Evolutionary conservation across 2,113 vertebrate species (phyloP), one percentile per base, ranked within the genome.

Genomic region (Hydrolagus affinis): DNA sequence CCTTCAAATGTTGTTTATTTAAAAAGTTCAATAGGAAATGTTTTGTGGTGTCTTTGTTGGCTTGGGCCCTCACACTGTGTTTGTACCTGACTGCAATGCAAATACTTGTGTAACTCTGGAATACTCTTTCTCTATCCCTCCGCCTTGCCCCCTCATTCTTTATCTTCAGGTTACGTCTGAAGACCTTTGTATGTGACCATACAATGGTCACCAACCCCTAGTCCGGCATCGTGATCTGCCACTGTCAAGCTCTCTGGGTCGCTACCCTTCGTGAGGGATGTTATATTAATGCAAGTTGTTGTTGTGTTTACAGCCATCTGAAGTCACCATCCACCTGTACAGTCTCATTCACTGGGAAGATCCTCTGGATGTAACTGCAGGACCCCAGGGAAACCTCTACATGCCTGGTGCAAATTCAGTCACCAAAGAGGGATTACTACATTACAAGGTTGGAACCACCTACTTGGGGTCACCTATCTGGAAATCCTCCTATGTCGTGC

Each of bases 341-440:
- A 96, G 97, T 75, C 92, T 99, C 0, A 90, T 98, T 62, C 98
- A 99, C 91, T 99, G 98, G 98, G 97, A 99, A 21, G 98, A 99
- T 91, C 97, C 97, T 28, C 88, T 93, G 92, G 97, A 99, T 0
- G 92, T 95, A 86, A 85, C 87, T 0, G 75, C 95, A 88, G 94
- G 94, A 17, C 91, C 94, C 0, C 9, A 87, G 57, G 89, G 87
- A 12, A 90, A 44, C 17, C 90, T 89, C 60, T 92, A 89, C 70
- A 80, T 86, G 19, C 88, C 89, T 0, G 77, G 86, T 0, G 91
- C 88, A 1, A 89, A 89, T 0, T 0, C 89, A 0, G 89, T 93
- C 89, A 93, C 92, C 77, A 99, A 98, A 88, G 98, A 99, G 0
- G 98, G 97, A n/a, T 1, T 91, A 85, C 88, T 99, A 85, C 91